Conservation (phyloP, 2,113 vertebrate species). For the Ceyx margarethae region DNA sequence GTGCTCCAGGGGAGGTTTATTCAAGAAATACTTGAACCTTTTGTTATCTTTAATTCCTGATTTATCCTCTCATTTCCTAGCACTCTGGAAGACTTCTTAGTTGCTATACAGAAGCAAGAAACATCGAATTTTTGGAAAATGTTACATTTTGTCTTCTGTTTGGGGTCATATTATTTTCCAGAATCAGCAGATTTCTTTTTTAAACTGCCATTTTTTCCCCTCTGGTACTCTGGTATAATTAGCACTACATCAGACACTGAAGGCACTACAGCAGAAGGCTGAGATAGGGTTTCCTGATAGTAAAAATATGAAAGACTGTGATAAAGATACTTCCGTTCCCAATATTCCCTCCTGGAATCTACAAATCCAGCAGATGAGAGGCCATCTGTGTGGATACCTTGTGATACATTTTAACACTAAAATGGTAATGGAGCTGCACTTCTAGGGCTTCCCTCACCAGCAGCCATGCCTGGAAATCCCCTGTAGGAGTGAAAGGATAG, state of each 20-base stretch:
- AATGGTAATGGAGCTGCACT: constrained; percentile 51
- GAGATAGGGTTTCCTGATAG: constrained; percentile 45
- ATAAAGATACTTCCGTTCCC: constrained; percentile 50
- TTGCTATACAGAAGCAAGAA: background rate
- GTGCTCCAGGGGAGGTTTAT: background rate
- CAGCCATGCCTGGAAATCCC: constrained; percentile 55
- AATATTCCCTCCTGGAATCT: constrained; percentile 52
- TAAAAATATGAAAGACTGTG: constrained; percentile 49
- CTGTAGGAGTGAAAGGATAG: constrained; percentile 55
- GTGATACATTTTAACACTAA: constrained; percentile 50
- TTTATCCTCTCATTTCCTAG: constrained; percentile 9
- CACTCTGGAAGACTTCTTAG: background rate
- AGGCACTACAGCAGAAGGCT: constrained; percentile 50
- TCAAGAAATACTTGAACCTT: background rate
- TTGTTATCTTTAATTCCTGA: background rate
- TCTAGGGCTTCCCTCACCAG: constrained; percentile 54
- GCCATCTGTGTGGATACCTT: constrained; percentile 67
- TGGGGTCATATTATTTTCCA: constrained; percentile 42
- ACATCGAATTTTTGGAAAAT: constrained; percentile 34
- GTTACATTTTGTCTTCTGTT: constrained; percentile 13
- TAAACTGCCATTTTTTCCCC: background rate
- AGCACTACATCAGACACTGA: constrained; percentile 50
- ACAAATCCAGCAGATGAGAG: constrained; percentile 62
- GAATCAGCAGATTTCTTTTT: constrained; percentile 43
- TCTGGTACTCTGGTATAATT: constrained; percentile 34